Conservation (phyloP, 2,113 vertebrate species). For the Phyllopteryx taeniolatus region DNA sequence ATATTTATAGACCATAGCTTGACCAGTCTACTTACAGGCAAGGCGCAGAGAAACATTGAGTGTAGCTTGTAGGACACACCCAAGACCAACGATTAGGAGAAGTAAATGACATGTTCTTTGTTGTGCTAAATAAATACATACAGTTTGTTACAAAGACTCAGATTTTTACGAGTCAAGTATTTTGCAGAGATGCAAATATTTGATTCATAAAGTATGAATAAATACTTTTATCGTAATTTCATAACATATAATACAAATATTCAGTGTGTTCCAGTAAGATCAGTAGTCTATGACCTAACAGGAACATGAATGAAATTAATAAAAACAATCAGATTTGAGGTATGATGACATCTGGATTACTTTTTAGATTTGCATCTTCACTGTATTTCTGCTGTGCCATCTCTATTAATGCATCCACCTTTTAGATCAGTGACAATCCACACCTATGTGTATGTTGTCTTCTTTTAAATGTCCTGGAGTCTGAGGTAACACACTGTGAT, state of each 20-base stretch:
- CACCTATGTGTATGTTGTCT: neutral
- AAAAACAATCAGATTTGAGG: too few relatives aligned
- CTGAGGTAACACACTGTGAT: neutral
- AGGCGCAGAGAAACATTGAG: slow-evolving; percentile 33
- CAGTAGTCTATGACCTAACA: neutral
- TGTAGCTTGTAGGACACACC: slow-evolving; percentile 27
- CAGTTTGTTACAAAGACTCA: too few relatives aligned
- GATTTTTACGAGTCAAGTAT: too few relatives aligned
- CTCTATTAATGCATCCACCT: slow-evolving; percentile 2
- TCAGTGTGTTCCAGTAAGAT: neutral
- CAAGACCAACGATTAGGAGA: slow-evolving; percentile 15
- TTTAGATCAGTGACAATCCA: neutral
- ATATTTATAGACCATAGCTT: neutral
- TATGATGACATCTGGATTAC: neutral
- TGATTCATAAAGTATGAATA: too few relatives aligned
- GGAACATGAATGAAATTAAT: neutral
- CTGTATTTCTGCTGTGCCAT: neutral
- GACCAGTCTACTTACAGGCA: slow-evolving; percentile 13
- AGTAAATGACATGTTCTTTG: slow-evolving; percentile 4
- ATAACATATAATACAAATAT: too few relatives aligned
- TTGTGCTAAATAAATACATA: slow-evolving; percentile 13
- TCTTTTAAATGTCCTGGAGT: neutral
- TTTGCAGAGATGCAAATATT: too few relatives aligned
- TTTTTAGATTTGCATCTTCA: neutral
- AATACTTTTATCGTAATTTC: too few relatives aligned